Evolutionary conservation across 2,113 vertebrate genomes (phyloP), one percentile per base, ranked within the genome.

Genomic region (Sinocyclocheilus rhinocerous): DNA sequence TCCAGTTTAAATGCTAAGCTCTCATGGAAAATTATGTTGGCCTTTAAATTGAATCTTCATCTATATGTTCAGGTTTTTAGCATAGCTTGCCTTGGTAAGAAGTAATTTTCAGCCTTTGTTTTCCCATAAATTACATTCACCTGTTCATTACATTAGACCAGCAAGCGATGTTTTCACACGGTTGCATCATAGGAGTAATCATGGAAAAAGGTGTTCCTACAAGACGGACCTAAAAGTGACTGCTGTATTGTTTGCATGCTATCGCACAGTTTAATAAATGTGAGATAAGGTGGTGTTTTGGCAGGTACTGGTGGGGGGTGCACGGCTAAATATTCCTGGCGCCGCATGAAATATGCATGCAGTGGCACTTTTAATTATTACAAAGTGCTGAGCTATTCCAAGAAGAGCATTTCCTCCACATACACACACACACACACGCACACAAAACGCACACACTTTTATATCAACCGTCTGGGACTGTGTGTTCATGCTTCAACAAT

Each of bases 291-390:
- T 79, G 72, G 75, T 85, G 81, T 85, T 89, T 89, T 85, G 83
- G 61, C 88, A 83, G 88, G 83, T 85, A 85, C 61, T 72, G 73
- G 73, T 63, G 9, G 81, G 48, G 75, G 48, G n/a, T 76, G 86
- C 79, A 59, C 50, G 70, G 85, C 85, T 72, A 87, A 90, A 86
- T 85, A 76, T 89, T 87, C 83, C 80, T 87, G 83, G 86, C 72
- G 69, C 87, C 65, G 8, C 88, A 90, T 92, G 77, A 92, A 91
- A 89, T 86, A 89, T 92, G 86, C 87, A 92, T 89, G 84, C 87
- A 81, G 85, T 89, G 89, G 84, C 87, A 65, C 89, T 92, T 94
- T 94, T 94, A 95, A 95, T 94, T 93, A 93, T 90, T 92, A 91
- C 90, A 92, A 94, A 93, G 92, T 91, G 90, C 90, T 87, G 63